These are phyloP conservation scores for Centroberyx gerrardi DNA, from an alignment of 2,797 vertebrate species.

Conservation along the genomic window DNA sequence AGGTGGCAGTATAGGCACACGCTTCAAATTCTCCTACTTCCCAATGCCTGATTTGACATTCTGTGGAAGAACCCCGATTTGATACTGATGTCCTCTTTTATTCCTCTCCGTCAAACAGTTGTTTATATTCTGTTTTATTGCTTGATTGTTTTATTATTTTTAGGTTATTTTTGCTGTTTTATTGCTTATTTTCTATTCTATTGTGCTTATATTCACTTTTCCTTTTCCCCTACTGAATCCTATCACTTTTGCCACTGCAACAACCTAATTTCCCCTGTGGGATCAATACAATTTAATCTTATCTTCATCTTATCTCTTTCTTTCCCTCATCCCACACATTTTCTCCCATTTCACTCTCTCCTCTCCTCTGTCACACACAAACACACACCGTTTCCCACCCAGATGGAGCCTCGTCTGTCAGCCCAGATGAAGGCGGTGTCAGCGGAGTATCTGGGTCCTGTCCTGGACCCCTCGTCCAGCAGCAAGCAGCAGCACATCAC, in stretches of 20 bases:
- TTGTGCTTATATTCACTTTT: slow-evolving; percentile 22
- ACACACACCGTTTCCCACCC: slow-evolving; percentile 20
- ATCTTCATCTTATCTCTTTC: slow-evolving; percentile 11
- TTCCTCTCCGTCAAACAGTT: not conserved
- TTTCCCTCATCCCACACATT: not conserved
- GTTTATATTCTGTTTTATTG: not conserved
- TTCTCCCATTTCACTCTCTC: not conserved
- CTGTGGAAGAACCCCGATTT: slow-evolving; percentile 9
- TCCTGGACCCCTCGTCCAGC: slow-evolving; percentile 87
- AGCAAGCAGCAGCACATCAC: slow-evolving; percentile 90
- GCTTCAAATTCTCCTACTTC: slow-evolving; percentile 1
- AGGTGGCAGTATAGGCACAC: slow-evolving; percentile 73
- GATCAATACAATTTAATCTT: slow-evolving; percentile 33
- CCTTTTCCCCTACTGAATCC: slow-evolving; percentile 14
- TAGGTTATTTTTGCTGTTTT: not conserved
- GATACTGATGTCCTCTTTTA: not conserved
- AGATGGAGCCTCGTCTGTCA: slow-evolving; percentile 95
- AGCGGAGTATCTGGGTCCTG: slow-evolving; percentile 93
- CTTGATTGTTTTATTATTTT: slow-evolving; percentile 21
- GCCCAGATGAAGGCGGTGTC: slow-evolving; percentile 97
- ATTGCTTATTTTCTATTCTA: slow-evolving; percentile 1
- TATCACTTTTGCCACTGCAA: slow-evolving; percentile 10
- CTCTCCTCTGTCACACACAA: slow-evolving; percentile 19
- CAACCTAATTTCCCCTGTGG: slow-evolving; percentile 24
- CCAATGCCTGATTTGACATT: slow-evolving; percentile 11